Evolutionary conservation across 2,888 invertebrate species (phyloP), one percentile per base, ranked within the genome.

Genomic region (Azorinus chamasolen): DNA sequence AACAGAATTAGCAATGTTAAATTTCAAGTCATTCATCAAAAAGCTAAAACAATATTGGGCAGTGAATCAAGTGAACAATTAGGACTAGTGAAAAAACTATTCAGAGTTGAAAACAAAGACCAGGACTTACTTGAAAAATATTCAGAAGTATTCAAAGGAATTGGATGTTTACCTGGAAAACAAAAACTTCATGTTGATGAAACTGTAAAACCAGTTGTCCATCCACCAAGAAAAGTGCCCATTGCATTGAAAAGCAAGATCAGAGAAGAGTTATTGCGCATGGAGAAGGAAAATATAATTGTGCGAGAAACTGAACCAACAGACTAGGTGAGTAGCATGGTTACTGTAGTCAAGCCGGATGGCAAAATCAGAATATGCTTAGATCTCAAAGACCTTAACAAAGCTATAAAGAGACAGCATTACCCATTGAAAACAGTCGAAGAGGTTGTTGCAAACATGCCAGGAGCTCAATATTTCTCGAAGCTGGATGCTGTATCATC

Each of bases 311-410:
- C 32, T 20, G 45, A 79, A 32, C 76, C 82, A 18, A 83, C 82
- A 18, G 20, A n/a, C 54, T 76, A 65, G 65, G 76, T 76, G 1
- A 76, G 71, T 46, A 53, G 51, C 22, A 72, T 78, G 68, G 69
- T 78, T 1, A 69, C 51, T 6, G 64, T 73, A 5, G 45, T 43
- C n/a, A 78, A 78, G 48, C 25, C 54, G 16, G 62, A 70, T 54
- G 65, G 65, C 6, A 18, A 57, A 16, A 43, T 76, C 1, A 18
- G 68, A 0, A 59, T 76, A 22, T 75, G 68, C 20, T 59, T 73
- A 16, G 80, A 73, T 39, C 73, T 77, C 0, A 73, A 59, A 50
- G 74, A 77, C 24, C 41, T 80, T 16, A 80, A 73, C 51, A 41
- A 41, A 2, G 77, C 77, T 1, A 63, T 78, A 16, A 14, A 48